These are phyloP conservation scores for Pandemis corylana DNA, from an alignment of 2,888 invertebrate genomes.

Conservation along the genomic window DNA sequence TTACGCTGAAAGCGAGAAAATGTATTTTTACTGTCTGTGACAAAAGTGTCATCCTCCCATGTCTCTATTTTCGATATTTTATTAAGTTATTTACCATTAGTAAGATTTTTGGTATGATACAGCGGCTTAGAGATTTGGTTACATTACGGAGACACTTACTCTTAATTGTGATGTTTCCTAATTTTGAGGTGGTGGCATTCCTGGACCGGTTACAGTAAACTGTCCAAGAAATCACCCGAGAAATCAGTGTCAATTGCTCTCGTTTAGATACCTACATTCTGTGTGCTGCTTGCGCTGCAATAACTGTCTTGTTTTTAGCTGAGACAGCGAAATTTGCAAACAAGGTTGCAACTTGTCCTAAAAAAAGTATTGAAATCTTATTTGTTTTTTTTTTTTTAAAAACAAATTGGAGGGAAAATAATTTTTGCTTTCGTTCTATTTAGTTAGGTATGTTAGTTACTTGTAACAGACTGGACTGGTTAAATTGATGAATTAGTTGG, in stretches of 20 bases:
- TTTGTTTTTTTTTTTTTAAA: background rate
- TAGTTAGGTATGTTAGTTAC: too few species aligned
- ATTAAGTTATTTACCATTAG: slow-evolving; percentile 30
- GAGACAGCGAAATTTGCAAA: slow-evolving; percentile 37
- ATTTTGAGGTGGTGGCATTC: slow-evolving; percentile 45
- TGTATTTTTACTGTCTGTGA: slow-evolving; percentile 35
- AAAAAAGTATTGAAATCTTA: background rate
- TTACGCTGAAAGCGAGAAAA: slow-evolving; percentile 18
- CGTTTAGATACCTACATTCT: slow-evolving; percentile 41
- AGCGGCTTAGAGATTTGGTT: slow-evolving; percentile 6
- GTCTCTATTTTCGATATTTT: slow-evolving; percentile 26
- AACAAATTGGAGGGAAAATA: background rate
- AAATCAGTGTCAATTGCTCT: slow-evolving; percentile 57
- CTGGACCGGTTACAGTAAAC: slow-evolving; percentile 57
- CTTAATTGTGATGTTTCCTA: slow-evolving; percentile 3
- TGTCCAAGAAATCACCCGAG: slow-evolving; percentile 38
- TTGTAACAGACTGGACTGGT: too few species aligned
- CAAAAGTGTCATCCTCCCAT: slow-evolving; percentile 34
- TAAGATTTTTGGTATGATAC: slow-evolving; percentile 24
- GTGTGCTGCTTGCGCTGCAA: slow-evolving; percentile 15
- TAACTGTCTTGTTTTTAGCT: slow-evolving; percentile 46
- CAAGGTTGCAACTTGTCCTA: background rate
- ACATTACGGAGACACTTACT: slow-evolving; percentile 9
- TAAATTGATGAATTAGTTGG: too few species aligned
- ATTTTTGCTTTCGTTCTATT: background rate